Percentiles rank a stretch among this genome's conserved stretches.
Conservation (phyloP, 1,140 invertebrate genomes). For the Caenorhabditis briggsae region DNA sequence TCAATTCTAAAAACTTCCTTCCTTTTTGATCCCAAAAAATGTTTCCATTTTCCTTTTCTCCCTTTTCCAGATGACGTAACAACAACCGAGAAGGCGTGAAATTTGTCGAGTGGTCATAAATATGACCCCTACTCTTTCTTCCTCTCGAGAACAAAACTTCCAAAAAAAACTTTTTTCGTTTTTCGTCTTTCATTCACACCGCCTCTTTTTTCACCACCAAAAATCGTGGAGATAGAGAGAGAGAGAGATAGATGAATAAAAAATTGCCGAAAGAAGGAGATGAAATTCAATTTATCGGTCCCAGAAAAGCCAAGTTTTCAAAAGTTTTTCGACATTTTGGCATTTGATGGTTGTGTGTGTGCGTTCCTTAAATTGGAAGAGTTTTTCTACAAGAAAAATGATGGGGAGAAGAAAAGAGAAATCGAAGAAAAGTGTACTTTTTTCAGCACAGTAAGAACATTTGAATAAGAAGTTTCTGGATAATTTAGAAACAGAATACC, state of each 20-base stretch:
- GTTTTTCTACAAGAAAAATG: neutral
- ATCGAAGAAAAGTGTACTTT: neutral
- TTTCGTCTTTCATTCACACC: neutral
- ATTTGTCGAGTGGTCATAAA: slow-evolving; percentile 18
- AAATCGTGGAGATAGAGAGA: slow-evolving; percentile 9
- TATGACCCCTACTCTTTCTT: slow-evolving; percentile 52
- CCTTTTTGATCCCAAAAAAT: neutral
- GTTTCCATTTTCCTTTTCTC: neutral
- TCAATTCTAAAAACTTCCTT: neutral
- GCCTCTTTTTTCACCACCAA: neutral
- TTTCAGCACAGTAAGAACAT: too few species aligned
- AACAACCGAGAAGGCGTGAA: slow-evolving; percentile 37
- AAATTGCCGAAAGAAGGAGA: neutral
- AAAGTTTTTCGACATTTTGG: slow-evolving; percentile 10
- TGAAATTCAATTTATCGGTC: slow-evolving; percentile 44
- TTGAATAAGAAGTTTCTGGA: too few species aligned
- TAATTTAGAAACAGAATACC: too few species aligned
- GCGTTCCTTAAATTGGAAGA: slow-evolving; percentile 47
- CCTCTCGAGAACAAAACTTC: slow-evolving; percentile 48
- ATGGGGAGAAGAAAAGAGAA: neutral
- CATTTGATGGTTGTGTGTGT: neutral
- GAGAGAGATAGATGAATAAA: slow-evolving; percentile 36
- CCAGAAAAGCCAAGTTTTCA: neutral
- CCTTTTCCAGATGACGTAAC: neutral
- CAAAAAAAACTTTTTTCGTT: slow-evolving; percentile 1